Base-by-base conservation (phyloP, 2,797 vertebrate species). In the Silurus lanzhouensis region DNA sequence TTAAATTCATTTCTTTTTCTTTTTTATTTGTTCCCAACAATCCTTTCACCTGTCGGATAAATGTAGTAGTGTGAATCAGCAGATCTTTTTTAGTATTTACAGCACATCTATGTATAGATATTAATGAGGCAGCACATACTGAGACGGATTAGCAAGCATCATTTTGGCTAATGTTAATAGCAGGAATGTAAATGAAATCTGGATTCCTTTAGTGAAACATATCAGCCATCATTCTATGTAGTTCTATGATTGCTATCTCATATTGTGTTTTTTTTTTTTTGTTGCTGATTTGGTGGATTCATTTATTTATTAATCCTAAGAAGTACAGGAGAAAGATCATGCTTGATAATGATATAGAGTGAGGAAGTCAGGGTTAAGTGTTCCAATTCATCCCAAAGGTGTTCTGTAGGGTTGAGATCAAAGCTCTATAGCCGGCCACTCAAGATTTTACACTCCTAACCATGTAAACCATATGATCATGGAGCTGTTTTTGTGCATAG, bases 221-320 rank as follows among this genome's bases (percentile, higher is more conserved):
- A 17, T 55, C 46, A 52, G 5, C 46, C 22, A 25, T 25, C 22
- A 7, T 60, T 38, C 58, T 60, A 60, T 60, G 57, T 60, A 77
- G 31, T 61, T 44, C 20, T 10, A n/a, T 61, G 12, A 77, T 4
- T 60, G 31, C 3, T 75, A 20, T 55, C 6, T 75, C 58, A 38
- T 13, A 58, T 58, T 20, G 15, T 58, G n/a, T 52, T 25, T 55
- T 13, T 75, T 12, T 2, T 31, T 38, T 38, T 4, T 38, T 75
- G 25, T 57, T 75, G 8, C 55, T 60, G 55, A 60, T 84, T 86
- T 91, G 55, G 4, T 77, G 74, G 74, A 58, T 76, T 61, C 5
- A 14, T 78, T 78, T 2, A 38, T 78, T 77, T 31, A 77, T 57
- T 31, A 31, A 20, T 76, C 52, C 27, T 76, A 7, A 76, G n/a